Base-by-base conservation (phyloP, 2,113 vertebrate genomes). In the Montifringilla adamsi region DNA sequence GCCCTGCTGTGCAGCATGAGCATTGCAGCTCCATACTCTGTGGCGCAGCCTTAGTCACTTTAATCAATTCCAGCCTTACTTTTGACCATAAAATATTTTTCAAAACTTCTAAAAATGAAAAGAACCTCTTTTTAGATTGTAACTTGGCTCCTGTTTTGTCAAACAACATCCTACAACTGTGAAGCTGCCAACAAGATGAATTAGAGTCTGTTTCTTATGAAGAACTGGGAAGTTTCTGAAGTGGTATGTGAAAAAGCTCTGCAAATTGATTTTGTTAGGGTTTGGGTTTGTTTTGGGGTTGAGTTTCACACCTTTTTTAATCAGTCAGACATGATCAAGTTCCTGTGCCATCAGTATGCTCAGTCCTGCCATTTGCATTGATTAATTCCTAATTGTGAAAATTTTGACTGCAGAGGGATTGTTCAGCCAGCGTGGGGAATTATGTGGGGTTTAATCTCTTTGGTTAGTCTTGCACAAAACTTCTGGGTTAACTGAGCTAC, bases 11-110 rank as follows among this genome's bases (percentile, higher is more conserved):
- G 33, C 78, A 84, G 76, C 46, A 26, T 10, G 60, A 90, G 37
- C 56, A 9, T 4, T 74, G 60, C 73, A 90, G 56, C 33, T 90
- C 33, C 55, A 1, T 39, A 4, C 41, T 91, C 75, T 17, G 2
- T 39, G 79, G 39, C 68, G 44, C 44, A 78, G 64, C 68, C 66
- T 87, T 70, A 66, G 24, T 89, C 60, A 28, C 52, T 82, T 64
- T 74, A 93, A 90, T 86, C 84, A 62, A 80, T 72, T 84, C 44
- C 92, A 86, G 75, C 56, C 70, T 62, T 73, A 55, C 16, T 67
- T 91, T 68, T 93, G 63, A 52, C 90, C 52, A 17, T 86, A 50
- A 88, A 94, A 78, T 84, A 74, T 52, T 93, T 94, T 89, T 82
- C 58, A 92, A 73, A 85, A 84, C 31, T 87, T 85, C 69, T 81